Percentiles rank a stretch among this genome's conserved stretches.
These are phyloP conservation scores for Heliocidaris erythrogramma DNA, from an alignment of 35 echinoderm and acorn worm genomes.

Conservation along the genomic window DNA sequence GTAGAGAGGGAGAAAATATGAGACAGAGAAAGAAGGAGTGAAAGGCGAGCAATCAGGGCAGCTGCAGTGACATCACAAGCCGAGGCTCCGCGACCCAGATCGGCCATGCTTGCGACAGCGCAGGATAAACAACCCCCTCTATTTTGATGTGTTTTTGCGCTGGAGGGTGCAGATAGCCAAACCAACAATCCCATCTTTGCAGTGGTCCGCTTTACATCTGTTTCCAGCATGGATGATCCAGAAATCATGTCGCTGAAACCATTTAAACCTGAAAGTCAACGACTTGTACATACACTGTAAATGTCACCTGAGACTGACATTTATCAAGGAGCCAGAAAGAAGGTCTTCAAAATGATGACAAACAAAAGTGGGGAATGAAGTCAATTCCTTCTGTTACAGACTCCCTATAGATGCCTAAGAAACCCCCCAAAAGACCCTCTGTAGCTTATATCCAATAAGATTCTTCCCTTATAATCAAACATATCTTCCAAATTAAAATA, in stretches of 20 bases:
- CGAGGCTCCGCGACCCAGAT: not conserved
- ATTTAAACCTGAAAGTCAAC: slow-evolving; percentile 17
- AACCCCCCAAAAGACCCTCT: too few species aligned
- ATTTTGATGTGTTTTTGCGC: slow-evolving; percentile 50
- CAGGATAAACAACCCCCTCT: slow-evolving; percentile 37
- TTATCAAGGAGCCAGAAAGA: not conserved
- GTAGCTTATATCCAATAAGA: too few species aligned
- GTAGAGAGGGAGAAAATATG: slow-evolving; percentile 17
- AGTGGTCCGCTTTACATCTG: slow-evolving; percentile 45
- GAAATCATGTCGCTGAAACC: slow-evolving; percentile 16
- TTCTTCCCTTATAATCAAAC: too few species aligned
- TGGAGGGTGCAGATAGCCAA: slow-evolving; percentile 20
- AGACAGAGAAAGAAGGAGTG: not conserved
- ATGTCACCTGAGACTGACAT: slow-evolving; percentile 8
- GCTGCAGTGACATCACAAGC: slow-evolving; percentile 20
- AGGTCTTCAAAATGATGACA: not conserved
- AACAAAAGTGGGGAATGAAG: not conserved
- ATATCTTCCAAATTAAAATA: too few species aligned
- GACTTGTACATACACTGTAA: slow-evolving; percentile 1
- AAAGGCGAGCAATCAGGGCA: not conserved
- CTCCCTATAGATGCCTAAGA: not conserved
- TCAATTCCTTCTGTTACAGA: not conserved
- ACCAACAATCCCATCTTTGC: slow-evolving; percentile 45
- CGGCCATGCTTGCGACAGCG: not conserved
- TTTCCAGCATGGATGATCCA: slow-evolving; percentile 29